Conservation (phyloP, 92 coral and sea anemone genomes). For the Palythoa caribaeorum region DNA sequence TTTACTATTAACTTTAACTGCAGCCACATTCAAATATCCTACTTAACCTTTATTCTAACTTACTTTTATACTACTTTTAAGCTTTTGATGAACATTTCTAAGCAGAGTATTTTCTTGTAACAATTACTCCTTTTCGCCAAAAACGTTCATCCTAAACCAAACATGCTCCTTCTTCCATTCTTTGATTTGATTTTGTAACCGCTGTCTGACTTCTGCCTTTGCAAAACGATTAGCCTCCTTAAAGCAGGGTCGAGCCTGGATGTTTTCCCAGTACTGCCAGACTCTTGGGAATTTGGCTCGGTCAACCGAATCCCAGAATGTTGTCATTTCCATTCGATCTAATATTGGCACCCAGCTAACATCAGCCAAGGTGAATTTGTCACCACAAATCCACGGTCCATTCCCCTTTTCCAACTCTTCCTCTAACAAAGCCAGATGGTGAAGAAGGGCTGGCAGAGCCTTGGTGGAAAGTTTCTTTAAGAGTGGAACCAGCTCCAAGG, state of each 20-base stretch:
- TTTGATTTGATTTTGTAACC: not conserved
- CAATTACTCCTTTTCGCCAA: slow-evolving; percentile 7
- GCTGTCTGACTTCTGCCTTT: not conserved
- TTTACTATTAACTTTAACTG: too few species aligned
- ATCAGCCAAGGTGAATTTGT: slow-evolving; percentile 37
- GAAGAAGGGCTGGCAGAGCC: slow-evolving; percentile 48
- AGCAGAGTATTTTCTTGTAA: not conserved
- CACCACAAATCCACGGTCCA: slow-evolving; percentile 47
- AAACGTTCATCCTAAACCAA: slow-evolving; percentile 35
- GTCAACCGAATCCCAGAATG: slow-evolving; percentile 43
- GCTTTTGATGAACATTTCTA: not conserved
- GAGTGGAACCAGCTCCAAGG: slow-evolving; percentile 15
- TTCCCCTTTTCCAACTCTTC: slow-evolving; percentile 39
- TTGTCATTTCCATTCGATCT: slow-evolving; percentile 26
- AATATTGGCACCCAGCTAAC: slow-evolving; percentile 46
- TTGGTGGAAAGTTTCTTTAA: slow-evolving; percentile 26
- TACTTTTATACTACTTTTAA: too few species aligned
- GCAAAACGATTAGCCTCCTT: slow-evolving; percentile 35
- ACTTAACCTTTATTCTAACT: too few species aligned
- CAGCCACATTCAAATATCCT: too few species aligned
- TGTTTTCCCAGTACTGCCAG: slow-evolving; percentile 41
- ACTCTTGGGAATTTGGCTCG: slow-evolving; percentile 5
- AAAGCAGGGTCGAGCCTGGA: slow-evolving; percentile 42
- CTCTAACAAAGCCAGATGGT: slow-evolving; percentile 38
- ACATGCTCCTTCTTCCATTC: slow-evolving; percentile 27